Evolutionary conservation across 2,888 invertebrate species (phyloP).

Genomic region (Drosophila fulvimacula): DNA sequence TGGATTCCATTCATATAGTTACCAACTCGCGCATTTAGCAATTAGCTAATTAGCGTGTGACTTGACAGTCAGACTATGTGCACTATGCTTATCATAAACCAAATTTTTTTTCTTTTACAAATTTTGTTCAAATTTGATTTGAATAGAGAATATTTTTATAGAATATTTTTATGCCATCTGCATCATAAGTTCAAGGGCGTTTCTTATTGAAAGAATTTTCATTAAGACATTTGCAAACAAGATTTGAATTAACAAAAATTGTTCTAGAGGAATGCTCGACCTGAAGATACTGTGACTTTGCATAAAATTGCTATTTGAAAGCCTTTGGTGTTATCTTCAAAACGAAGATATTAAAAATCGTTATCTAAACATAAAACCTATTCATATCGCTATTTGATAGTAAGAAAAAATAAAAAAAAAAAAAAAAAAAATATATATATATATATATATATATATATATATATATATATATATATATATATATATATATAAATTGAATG

Average conservation of each 20-base stretch:
- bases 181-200: background rate
- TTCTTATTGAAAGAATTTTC: background rate
- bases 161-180: background rate
- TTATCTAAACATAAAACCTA: background rate
- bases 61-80: background rate
- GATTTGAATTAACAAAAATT: background rate
- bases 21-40: background rate
- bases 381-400: background rate
- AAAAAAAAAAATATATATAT: background rate
- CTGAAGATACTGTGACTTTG: background rate
- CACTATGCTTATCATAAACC: background rate
- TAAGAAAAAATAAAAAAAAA: background rate
- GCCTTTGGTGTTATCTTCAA: background rate
- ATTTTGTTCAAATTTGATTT: background rate
- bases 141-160: background rate
- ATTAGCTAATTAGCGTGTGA: slow-evolving; percentile 5
- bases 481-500: no score
- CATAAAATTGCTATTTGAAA: background rate
- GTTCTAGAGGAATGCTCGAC: background rate
- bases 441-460: no score
- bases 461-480: no score
- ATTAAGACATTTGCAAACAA: background rate
- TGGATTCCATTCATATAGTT: slow-evolving; percentile 1
- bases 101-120: background rate
- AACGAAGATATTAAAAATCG: background rate